These are phyloP conservation scores for Leptinotarsa defecta DNA, from an alignment of 1,140 invertebrate genomes.

Conservation along the genomic window DNA sequence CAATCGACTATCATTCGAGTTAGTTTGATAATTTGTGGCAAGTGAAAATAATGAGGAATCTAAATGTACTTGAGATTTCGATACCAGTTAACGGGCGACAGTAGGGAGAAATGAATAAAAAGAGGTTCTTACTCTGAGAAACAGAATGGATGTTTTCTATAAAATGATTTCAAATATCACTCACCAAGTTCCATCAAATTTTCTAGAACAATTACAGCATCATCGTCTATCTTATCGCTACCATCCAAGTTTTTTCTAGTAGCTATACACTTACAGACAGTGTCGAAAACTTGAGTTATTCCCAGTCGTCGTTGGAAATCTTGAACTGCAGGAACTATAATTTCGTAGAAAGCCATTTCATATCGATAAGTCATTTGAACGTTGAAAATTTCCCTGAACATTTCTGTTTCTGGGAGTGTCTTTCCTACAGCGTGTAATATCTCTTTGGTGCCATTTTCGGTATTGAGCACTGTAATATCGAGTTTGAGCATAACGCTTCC, in stretches of 20 bases:
- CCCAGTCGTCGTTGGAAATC: conserved; percentile 57
- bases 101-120: too few species aligned
- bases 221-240: conserved; percentile 55
- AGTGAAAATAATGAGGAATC: too few species aligned
- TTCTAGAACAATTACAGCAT: conserved; percentile 61
- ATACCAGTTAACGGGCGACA: too few species aligned
- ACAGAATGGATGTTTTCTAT: too few species aligned
- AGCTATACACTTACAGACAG: conserved; percentile 58
- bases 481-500: conserved; percentile 62
- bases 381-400: conserved; percentile 61
- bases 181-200: conserved; percentile 57
- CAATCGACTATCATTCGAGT: too few species aligned
- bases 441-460: conserved; percentile 51
- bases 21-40: too few species aligned
- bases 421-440: conserved; percentile 59
- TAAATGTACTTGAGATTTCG: too few species aligned
- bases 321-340: conserved; percentile 56
- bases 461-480: conserved; percentile 33
- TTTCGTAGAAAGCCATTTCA: conserved; percentile 61
- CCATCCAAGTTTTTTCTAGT: conserved; percentile 56
- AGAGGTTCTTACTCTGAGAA: too few species aligned
- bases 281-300: conserved; percentile 54
- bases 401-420: conserved; percentile 58
- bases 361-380: conserved; percentile 61
- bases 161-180: conserved; percentile 30